Conservation (phyloP, 2,797 vertebrate species). For the Uromys caudimaculatus region DNA sequence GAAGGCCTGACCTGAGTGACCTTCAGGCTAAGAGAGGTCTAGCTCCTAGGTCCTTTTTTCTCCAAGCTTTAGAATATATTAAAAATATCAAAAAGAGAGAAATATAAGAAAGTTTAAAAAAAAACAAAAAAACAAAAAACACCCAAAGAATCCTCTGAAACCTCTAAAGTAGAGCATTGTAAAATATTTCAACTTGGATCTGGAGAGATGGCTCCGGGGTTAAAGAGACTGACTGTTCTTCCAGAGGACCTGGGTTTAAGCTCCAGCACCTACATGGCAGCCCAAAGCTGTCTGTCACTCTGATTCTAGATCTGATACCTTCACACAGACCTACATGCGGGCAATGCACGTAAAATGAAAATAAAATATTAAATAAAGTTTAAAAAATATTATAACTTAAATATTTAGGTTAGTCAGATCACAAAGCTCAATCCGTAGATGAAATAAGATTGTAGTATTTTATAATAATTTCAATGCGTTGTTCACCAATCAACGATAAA, state of each 20-base stretch:
- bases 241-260: neutral
- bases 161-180: neutral
- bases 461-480: neutral
- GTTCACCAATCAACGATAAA: neutral
- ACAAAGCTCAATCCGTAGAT: neutral
- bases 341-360: neutral
- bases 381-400: neutral
- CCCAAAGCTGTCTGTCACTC: neutral
- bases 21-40: conserved; percentile 11
- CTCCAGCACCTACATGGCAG: neutral
- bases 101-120: neutral
- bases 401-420: neutral
- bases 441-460: conserved; percentile 16
- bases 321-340: neutral
- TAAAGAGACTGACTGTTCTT: neutral
- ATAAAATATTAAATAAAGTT: neutral
- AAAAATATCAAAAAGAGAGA: neutral
- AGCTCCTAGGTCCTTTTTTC: neutral
- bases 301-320: neutral
- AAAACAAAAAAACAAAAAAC: neutral
- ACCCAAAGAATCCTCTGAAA: neutral
- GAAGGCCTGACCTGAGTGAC: conserved; percentile 58
- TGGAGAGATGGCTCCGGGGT: neutral
- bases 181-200: neutral
- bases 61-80: neutral